A percentile compares a stretch with the other conserved stretches of the same genome.
Evolutionary conservation across 2,888 invertebrate species (phyloP).

Genomic region (Trachelus stipa): DNA sequence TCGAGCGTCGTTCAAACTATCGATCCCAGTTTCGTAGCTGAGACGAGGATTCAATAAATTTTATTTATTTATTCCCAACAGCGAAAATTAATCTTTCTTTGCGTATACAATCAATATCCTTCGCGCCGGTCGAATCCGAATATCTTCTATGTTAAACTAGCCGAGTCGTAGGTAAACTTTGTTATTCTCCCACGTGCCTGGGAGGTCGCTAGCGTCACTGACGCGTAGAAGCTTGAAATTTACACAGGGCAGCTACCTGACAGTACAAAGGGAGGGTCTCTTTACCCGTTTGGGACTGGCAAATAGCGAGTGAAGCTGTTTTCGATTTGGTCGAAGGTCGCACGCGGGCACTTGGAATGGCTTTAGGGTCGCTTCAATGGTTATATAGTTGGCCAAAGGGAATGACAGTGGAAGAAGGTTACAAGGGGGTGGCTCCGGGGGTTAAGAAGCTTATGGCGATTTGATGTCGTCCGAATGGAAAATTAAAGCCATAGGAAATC

Average conservation of each 20-base stretch:
- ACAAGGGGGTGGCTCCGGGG: background rate
- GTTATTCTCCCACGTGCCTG: too few relatives aligned
- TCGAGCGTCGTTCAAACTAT: too few relatives aligned
- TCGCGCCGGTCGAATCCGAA: too few relatives aligned
- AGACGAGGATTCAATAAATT: background rate
- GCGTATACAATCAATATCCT: too few relatives aligned
- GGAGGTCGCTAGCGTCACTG: too few relatives aligned
- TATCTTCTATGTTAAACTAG: too few relatives aligned
- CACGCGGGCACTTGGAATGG: background rate
- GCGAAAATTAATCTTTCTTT: too few relatives aligned
- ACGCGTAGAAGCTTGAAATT: background rate
- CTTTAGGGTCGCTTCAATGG: background rate
- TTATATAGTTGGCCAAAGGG: background rate
- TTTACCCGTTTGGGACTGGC: background rate
- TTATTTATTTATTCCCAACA: too few relatives aligned
- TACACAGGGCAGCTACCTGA: background rate
- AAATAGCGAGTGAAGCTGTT: background rate
- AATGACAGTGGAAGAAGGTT: background rate
- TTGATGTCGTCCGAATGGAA: slow-evolving; percentile 11
- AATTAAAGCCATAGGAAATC: slow-evolving; percentile 20
- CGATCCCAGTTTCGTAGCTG: background rate
- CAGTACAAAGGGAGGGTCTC: background rate
- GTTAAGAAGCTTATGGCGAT: background rate
- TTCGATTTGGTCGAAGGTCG: background rate
- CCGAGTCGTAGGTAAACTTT: too few relatives aligned